phyloP scores from a whole-genome alignment of 2,888 invertebrate species.

The Gryllus longicercus region DNA sequence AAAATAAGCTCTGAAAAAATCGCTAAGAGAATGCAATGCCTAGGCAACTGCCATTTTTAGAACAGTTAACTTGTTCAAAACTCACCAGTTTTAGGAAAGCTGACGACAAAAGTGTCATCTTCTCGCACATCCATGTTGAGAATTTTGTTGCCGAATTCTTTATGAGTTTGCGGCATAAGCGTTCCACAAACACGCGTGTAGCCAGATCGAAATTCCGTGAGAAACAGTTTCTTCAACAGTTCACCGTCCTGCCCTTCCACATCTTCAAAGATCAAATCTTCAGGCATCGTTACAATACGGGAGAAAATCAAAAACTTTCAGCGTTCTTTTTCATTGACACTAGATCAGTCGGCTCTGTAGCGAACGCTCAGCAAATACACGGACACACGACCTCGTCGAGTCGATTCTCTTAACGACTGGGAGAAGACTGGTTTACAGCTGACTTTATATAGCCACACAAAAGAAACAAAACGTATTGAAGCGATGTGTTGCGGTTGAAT shows the following conservation, averaged over 20 bases:
- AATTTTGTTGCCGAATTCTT: constrained; percentile 47
- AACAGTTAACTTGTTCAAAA: not conserved
- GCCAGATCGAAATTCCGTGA: constrained; percentile 44
- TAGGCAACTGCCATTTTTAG: not conserved
- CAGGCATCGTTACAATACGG: not conserved
- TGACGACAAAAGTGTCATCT: constrained; percentile 56
- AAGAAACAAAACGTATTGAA: not conserved
- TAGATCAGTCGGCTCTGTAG: not conserved
- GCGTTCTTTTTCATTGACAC: not conserved
- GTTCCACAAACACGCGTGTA: constrained; percentile 43
- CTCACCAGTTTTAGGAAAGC: constrained; percentile 57
- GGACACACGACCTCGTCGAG: not conserved
- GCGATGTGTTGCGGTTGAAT: not conserved
- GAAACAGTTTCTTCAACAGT: constrained; percentile 42
- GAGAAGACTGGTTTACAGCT: not conserved
- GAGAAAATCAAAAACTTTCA: no score
- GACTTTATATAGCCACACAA: not conserved
- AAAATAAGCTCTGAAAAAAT: not conserved
- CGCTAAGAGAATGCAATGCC: not conserved
- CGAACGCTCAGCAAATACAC: not conserved
- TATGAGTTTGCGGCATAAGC: constrained; percentile 48
- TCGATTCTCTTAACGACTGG: not conserved
- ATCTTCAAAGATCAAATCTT: constrained; percentile 20
- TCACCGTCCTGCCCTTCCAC: constrained; percentile 39
- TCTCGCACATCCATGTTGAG: constrained; percentile 50